These are phyloP conservation scores for Bombus breviceps DNA, from an alignment of 1,140 invertebrate species.

Conservation along the genomic window DNA sequence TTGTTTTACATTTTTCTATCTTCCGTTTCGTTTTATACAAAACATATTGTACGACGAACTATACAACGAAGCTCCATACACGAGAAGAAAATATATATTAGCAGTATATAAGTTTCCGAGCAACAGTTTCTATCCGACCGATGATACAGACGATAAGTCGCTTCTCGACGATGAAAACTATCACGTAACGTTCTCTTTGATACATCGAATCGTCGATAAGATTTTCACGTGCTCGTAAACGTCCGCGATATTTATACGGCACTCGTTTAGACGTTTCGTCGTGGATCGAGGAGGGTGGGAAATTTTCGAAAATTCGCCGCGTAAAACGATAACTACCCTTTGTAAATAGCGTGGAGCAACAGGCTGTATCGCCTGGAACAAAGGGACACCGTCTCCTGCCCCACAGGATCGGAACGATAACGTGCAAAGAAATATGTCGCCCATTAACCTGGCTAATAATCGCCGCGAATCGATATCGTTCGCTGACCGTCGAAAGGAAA, in stretches of 20 bases:
- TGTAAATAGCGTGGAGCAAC: conserved; percentile 23
- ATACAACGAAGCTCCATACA: neutral
- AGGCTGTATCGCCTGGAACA: conserved; percentile 34
- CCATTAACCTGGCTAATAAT: neutral
- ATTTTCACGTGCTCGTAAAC: neutral
- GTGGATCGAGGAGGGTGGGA: neutral
- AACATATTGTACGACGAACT: neutral
- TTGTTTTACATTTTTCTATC: neutral
- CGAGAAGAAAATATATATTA: neutral
- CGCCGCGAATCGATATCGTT: neutral
- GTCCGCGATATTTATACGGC: neutral
- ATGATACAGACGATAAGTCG: neutral
- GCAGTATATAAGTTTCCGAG: too few relatives aligned
- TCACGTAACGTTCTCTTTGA: neutral
- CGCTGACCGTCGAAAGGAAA: neutral
- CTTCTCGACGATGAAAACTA: neutral
- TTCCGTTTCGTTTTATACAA: neutral
- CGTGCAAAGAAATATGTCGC: neutral
- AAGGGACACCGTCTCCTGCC: neutral
- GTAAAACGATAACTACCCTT: neutral
- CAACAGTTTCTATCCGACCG: neutral
- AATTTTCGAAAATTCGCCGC: conserved; percentile 10
- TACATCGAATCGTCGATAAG: neutral
- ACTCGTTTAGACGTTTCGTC: neutral
- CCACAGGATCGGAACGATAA: neutral